Evolutionary conservation across 64 coral and sea anemone genomes (phyloP), one percentile per base, ranked within the genome.

Genomic region (Actinia equina): DNA sequence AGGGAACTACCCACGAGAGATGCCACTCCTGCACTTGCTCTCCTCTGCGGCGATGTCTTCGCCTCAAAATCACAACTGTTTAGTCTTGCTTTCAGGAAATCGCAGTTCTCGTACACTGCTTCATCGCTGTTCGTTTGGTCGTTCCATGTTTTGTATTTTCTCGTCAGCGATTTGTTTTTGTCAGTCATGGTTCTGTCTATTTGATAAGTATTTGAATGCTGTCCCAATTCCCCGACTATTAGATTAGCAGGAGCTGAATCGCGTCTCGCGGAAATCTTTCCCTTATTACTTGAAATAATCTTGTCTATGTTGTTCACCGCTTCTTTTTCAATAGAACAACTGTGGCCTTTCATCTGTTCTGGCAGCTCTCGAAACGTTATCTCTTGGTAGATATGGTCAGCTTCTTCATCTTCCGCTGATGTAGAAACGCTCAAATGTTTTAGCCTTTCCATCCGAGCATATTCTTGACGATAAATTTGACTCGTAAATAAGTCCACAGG

Each of bases 291-390:
- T 30, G 23, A 4, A 74, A 41, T 13, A 25, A 74, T 74, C 4
- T 4, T 74, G 0, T 74, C 69, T n/a, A 11, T 74, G 9, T 14
- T 13, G 4, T 41, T 74, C 26, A 41, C 26, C 69, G 69, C 25
- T 30, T 74, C 23, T 30, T 41, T 74, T 74, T 12, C 69, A n/a
- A 15, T 14, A 26, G 69, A 74, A 8, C 62, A 7, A 65, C 69
- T 74, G 69, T 0, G 0, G 1, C 2, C 27, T 81, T 81, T 81
- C 78, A 49, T 81, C 45, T 20, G 44, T 52, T 81, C 78, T 49
- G 49, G 42, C 42, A 81, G 78, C 78, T 44, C 78, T 81, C 78
- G 78, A 81, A 81, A 81, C 69, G 17, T 43, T 52, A 81, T 81
- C 22, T 81, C 78, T 49, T 81, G 78, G 17, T 81, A 81, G 43